phyloP scores from a whole-genome alignment of 2,113 vertebrate genomes.

The Neotoma lepida region DNA sequence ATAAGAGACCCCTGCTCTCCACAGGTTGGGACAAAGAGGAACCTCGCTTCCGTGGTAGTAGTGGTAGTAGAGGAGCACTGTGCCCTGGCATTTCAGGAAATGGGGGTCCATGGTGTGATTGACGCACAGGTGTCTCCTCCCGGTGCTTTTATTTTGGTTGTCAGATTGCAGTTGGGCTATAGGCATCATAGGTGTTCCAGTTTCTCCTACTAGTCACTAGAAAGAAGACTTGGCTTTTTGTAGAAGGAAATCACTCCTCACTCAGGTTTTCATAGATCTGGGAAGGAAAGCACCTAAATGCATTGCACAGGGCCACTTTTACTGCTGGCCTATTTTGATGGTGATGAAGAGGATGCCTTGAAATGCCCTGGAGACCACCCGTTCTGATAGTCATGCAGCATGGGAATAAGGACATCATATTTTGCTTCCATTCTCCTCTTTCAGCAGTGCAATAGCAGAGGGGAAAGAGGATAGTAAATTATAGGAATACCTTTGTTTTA shows the following conservation, averaged over 20 bases:
- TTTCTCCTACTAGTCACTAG: conserved; percentile 17
- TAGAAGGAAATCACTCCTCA: conserved; percentile 26
- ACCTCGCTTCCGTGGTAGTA: neutral
- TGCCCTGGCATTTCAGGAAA: neutral
- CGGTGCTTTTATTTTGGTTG: conserved; percentile 21
- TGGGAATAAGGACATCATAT: neutral
- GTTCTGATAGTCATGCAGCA: neutral
- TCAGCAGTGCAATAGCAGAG: neutral
- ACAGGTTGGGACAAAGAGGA: neutral
- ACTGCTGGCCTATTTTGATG: conserved; percentile 11
- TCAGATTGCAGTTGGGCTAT: neutral
- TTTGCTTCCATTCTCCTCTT: conserved; percentile 31
- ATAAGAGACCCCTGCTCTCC: neutral
- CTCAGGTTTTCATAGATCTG: conserved; percentile 14
- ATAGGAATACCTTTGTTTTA: neutral
- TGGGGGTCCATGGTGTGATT: neutral
- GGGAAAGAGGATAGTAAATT: neutral
- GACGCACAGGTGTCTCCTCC: neutral
- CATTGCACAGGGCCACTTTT: conserved; percentile 29
- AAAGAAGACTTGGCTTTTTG: conserved; percentile 39
- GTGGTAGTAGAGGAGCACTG: neutral
- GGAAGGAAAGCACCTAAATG: conserved; percentile 47
- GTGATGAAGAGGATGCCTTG: neutral
- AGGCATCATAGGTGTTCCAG: neutral
- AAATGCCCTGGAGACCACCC: neutral